These are phyloP conservation scores for Stomatorhinus walkeri DNA, from an alignment of 2,797 vertebrate species.

Conservation along the genomic window DNA sequence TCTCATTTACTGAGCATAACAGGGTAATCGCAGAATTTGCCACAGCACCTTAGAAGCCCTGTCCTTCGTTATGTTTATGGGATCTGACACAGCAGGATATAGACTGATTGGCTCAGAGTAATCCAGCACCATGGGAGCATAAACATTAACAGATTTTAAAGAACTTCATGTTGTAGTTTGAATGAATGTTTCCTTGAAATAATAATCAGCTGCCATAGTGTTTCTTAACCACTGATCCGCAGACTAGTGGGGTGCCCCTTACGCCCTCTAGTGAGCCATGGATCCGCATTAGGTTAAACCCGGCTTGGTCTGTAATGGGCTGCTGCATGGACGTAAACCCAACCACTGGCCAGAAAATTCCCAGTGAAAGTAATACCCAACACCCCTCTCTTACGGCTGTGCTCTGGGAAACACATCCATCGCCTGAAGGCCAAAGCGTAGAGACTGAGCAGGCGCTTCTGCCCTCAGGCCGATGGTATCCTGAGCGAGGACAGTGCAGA, in stretches of 20 bases:
- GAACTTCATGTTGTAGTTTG: neutral
- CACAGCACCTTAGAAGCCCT: neutral
- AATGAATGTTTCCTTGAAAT: neutral
- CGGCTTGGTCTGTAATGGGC: neutral
- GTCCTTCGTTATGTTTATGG: neutral
- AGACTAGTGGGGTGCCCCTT: neutral
- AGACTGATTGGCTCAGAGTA: neutral
- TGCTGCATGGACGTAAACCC: neutral
- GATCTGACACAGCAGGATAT: neutral
- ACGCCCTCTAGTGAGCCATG: neutral
- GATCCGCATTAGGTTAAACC: neutral
- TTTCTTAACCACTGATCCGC: neutral
- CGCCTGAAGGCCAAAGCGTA: neutral
- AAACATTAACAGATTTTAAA: neutral
- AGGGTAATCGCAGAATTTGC: neutral
- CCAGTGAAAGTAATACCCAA: neutral
- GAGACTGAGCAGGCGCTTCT: neutral
- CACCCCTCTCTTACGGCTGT: neutral
- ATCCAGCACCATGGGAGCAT: neutral
- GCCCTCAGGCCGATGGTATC: neutral
- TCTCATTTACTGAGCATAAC: neutral
- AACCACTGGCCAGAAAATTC: neutral
- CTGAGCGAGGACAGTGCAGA: neutral
- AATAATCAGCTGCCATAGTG: neutral
- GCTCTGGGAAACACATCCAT: neutral